phyloP scores from a whole-genome alignment of 1,140 invertebrate species.

The Nylanderia fulva region DNA sequence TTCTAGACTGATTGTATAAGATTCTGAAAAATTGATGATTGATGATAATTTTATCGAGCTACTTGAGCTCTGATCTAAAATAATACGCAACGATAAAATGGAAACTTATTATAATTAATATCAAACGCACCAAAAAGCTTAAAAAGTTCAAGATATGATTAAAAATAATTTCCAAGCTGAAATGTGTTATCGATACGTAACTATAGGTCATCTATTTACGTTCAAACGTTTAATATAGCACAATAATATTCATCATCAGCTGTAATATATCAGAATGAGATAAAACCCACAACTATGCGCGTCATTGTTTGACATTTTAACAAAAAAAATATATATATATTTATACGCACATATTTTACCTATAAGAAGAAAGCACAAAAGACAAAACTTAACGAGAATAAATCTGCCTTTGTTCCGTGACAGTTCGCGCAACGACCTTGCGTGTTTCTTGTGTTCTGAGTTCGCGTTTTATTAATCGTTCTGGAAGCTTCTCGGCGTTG shows the following conservation, averaged over 20 bases:
- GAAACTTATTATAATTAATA: background rate
- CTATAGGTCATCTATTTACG: conserved; percentile 47
- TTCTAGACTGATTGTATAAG: background rate
- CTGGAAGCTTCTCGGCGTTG: conserved; percentile 45
- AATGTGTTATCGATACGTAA: conserved; percentile 38
- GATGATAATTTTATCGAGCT: background rate
- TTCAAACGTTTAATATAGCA: conserved; percentile 4
- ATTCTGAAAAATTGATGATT: background rate
- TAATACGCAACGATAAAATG: background rate
- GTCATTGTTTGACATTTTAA: background rate
- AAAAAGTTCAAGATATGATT: background rate
- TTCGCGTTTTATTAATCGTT: conserved; percentile 33
- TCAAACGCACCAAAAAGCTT: background rate
- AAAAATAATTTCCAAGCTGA: conserved; percentile 5
- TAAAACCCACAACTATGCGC: background rate
- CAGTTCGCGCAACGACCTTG: conserved; percentile 26
- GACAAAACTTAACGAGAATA: background rate
- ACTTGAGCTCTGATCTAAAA: background rate
- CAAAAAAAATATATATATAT: background rate
- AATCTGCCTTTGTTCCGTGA: conserved; percentile 6
- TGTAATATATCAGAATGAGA: background rate
- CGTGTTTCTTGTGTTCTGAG: background rate
- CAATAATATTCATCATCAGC: background rate
- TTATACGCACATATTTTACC: background rate
- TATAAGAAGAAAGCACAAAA: too few species aligned